phyloP scores from a whole-genome alignment of 2,797 vertebrate genomes.

The Clarias fuscus region DNA sequence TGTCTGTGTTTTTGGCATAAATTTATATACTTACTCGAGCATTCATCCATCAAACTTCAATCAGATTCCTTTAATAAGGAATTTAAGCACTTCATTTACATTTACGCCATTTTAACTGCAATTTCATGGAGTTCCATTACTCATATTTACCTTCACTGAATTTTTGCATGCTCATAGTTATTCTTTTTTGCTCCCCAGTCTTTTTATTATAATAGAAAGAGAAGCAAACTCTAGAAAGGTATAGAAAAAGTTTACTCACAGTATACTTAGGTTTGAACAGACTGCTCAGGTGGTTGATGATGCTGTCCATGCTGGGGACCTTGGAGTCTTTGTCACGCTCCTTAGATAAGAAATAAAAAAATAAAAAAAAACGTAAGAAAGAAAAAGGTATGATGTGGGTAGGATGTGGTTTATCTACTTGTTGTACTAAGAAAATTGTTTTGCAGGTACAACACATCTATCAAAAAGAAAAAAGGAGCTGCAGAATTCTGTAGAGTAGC shows the following conservation, averaged over 20 bases:
- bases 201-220: not conserved
- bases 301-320: constrained; percentile 73
- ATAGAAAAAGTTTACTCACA: constrained; percentile 67
- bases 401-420: not conserved
- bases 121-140: not conserved
- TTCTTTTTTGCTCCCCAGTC: not conserved
- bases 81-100: not conserved
- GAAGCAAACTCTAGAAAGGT: not conserved
- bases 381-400: not conserved
- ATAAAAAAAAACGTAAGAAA: not conserved
- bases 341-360: constrained; percentile 54
- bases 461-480: not conserved
- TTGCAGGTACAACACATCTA: not conserved
- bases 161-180: too few species aligned
- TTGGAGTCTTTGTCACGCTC: constrained; percentile 73
- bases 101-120: not conserved
- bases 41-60: not conserved
- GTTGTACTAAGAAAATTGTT: not conserved
- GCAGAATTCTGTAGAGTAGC: not conserved
- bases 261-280: constrained; percentile 85
- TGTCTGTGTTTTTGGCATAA: not conserved
- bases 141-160: not conserved
- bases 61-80: not conserved
- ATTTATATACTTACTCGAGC: not conserved
- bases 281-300: constrained; percentile 81